Evolutionary conservation across 2,888 invertebrate genomes (phyloP).

Genomic region (Ectemnius lituratus): DNA sequence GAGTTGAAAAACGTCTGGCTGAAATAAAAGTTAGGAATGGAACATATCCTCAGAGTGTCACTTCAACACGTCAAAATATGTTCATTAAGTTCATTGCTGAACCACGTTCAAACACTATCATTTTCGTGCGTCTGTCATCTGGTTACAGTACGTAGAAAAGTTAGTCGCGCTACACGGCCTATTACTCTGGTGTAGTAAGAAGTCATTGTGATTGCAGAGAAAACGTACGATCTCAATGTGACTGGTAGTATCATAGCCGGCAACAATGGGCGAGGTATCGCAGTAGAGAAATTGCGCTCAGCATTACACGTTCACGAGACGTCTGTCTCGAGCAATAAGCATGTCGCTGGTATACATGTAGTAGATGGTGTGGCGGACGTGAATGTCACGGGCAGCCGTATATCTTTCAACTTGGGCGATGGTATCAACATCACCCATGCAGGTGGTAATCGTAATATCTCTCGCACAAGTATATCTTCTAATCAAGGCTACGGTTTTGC

Average conservation of each 20-base stretch:
- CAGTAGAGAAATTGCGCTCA: slow-evolving; percentile 93
- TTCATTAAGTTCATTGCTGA: slow-evolving; percentile 89
- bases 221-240: slow-evolving; percentile 92
- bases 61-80: slow-evolving; percentile 89
- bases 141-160: slow-evolving; percentile 81
- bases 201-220: slow-evolving; percentile 69
- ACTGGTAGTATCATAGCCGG: slow-evolving; percentile 90
- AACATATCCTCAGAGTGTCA: slow-evolving; percentile 92
- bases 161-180: too few relatives aligned
- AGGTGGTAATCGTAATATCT: slow-evolving; percentile 96
- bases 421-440: slow-evolving; percentile 97
- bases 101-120: slow-evolving; percentile 85
- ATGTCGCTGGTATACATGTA: slow-evolving; percentile 94
- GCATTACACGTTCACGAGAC: slow-evolving; percentile 91
- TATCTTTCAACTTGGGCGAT: slow-evolving; percentile 94
- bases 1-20: slow-evolving; percentile 85
- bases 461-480: slow-evolving; percentile 89
- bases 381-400: slow-evolving; percentile 93
- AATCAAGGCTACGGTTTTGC: slow-evolving; percentile 94
- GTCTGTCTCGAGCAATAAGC: slow-evolving; percentile 90
- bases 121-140: slow-evolving; percentile 88
- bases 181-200: too few relatives aligned
- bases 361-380: slow-evolving; percentile 95
- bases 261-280: slow-evolving; percentile 97
- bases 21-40: slow-evolving; percentile 88